Evolutionary conservation across 2,888 invertebrate genomes (phyloP).

Genomic region (Autographa gamma): DNA sequence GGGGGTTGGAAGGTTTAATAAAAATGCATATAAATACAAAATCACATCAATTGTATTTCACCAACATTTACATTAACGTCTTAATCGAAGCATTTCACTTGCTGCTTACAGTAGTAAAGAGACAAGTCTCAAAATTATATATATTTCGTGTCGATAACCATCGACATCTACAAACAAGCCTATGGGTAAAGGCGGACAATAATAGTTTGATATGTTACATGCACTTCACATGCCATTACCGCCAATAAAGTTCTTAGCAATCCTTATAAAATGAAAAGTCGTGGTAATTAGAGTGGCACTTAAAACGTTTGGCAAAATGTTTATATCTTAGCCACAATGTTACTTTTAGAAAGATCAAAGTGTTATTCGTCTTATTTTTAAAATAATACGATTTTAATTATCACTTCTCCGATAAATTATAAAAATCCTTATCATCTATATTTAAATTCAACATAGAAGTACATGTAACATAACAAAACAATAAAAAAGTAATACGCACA

Average conservation of each 20-base stretch:
- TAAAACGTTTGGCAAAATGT: conserved; percentile 33
- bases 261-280: conserved; percentile 18
- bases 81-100: conserved; percentile 87
- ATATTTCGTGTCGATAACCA: conserved; percentile 69
- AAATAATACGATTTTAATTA: conserved; percentile 7
- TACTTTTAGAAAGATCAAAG: conserved; percentile 25
- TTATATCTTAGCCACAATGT: conserved; percentile 29
- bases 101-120: conserved; percentile 85
- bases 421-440: conserved; percentile 10
- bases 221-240: conserved; percentile 56
- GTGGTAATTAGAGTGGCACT: conserved; percentile 19
- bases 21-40: conserved; percentile 80
- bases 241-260: conserved; percentile 26
- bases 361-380: conserved; percentile 7
- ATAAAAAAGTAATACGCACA: conserved; percentile 76
- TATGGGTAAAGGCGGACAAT: conserved; percentile 86
- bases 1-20: conserved; percentile 63
- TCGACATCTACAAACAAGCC: conserved; percentile 84
- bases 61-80: conserved; percentile 88
- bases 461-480: conserved; percentile 78
- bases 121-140: conserved; percentile 79
- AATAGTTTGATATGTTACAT: conserved; percentile 75
- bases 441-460: conserved; percentile 43
- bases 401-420: conserved; percentile 16
- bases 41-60: conserved; percentile 89